Evolutionary conservation across 23 tunicate species (phyloP), one percentile per base, ranked within the genome.

Genomic region (Phallusia fumigata): DNA sequence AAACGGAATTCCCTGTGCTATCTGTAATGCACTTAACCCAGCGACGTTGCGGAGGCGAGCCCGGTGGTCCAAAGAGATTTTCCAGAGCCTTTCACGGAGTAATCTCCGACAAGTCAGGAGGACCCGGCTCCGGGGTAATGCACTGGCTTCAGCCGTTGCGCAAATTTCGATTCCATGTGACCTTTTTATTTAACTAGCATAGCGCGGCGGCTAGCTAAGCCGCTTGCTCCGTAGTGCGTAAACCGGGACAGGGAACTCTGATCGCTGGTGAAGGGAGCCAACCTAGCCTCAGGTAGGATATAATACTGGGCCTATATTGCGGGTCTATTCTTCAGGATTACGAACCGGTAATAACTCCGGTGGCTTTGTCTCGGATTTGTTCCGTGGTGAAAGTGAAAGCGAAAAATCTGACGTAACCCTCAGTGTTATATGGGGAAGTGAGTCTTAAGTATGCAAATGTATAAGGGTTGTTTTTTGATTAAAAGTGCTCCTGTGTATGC

Each of bases 11-110:
- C 13, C 13, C 69, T 58, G 69, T 16, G 28, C 69, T 58, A 58
- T 58, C 69, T 58, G 69, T 22, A 58, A 58, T 58, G 69, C 69
- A 58, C 69, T 58, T 58, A 58, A 22, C 26, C 69, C 1, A 58
- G 26, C 28, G 69, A 6, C 69, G 15, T 58, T 1, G 69, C 69
- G 28, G 28, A 58, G 69, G 69, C 69, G 16, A 58, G 69, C 28
- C 28, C 16, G 69, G 69, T 58, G 69, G 69, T 58, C 69, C 69
- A 13, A 8, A 16, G 69, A 58, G 69, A 58, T 58, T 58, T 58
- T 58, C 69, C 28, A 24, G 69, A 21, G 26, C 28, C 69, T 58
- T 58, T 58, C 28, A 24, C 69, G 15, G 69, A 58, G 13, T 58
- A 58, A 58, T 58, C 69, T 58, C 69, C 28, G 3, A 58, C 69